These are phyloP conservation scores for Crenuchus spilurus DNA, from an alignment of 2,797 vertebrate species.

Conservation along the genomic window DNA sequence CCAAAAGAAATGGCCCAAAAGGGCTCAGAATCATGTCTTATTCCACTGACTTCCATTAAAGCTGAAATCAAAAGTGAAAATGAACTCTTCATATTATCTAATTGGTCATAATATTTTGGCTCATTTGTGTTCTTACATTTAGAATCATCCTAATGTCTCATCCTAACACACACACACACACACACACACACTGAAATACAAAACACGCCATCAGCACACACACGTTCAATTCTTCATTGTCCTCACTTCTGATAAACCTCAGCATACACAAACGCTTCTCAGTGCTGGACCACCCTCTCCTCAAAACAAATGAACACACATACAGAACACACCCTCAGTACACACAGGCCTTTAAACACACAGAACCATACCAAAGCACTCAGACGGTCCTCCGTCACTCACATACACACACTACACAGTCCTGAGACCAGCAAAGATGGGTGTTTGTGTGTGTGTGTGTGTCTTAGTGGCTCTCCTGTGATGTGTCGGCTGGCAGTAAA, in stretches of 20 bases:
- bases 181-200: constrained; percentile 11
- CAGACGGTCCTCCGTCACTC: constrained; percentile 7
- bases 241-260: too few relatives aligned
- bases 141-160: too few relatives aligned
- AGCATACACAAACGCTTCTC: too few relatives aligned
- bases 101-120: too few relatives aligned
- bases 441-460: constrained; percentile 88
- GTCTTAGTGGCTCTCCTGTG: constrained; percentile 93
- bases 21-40: too few relatives aligned
- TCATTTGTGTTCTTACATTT: too few relatives aligned
- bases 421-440: constrained; percentile 84
- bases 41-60: too few relatives aligned
- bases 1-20: too few relatives aligned
- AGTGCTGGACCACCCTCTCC: background rate
- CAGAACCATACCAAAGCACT: too few relatives aligned
- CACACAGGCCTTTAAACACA: background rate
- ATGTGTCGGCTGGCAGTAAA: constrained; percentile 83
- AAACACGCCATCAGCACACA: constrained; percentile 20
- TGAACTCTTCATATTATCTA: too few relatives aligned
- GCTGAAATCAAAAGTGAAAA: too few relatives aligned
- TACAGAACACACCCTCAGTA: background rate
- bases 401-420: constrained; percentile 60
- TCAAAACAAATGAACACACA: background rate
- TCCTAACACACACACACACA: constrained; percentile 21
- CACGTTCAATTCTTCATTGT: constrained; percentile 8